phyloP scores from a whole-genome alignment of 2,113 vertebrate genomes.

The Ursus arctos region DNA sequence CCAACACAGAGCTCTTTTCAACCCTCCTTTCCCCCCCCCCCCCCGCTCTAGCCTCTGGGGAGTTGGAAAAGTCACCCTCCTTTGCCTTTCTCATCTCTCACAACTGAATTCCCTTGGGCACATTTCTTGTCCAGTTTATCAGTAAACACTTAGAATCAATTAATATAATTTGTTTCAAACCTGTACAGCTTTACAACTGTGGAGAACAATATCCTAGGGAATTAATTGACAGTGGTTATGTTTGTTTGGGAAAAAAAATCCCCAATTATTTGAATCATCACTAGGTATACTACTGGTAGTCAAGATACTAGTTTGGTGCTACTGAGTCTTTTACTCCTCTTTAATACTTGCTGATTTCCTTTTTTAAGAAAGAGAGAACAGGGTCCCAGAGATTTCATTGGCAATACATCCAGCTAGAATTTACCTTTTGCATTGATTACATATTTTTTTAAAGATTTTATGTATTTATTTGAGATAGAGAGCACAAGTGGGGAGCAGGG shows the following conservation, averaged over 20 bases:
- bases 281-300: not conserved
- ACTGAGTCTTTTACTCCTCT: not conserved
- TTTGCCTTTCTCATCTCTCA: not conserved
- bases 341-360: not conserved
- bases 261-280: not conserved
- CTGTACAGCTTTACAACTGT: not conserved
- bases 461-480: not conserved
- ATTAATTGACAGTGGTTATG: not conserved
- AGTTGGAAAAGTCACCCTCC: not conserved
- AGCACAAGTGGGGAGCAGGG: not conserved
- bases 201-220: not conserved
- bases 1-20: not conserved
- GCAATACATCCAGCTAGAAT: not conserved
- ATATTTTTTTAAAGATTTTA: not conserved
- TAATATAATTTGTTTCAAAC: conserved; percentile 2
- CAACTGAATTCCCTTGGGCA: not conserved
- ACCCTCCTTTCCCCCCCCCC: not conserved
- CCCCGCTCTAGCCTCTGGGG: not conserved
- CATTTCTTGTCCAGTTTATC: not conserved
- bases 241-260: not conserved
- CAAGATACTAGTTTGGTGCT: not conserved
- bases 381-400: not conserved
- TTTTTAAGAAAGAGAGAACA: not conserved
- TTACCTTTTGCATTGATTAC: conserved; percentile 7
- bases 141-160: not conserved